Conservation (phyloP, 2,888 invertebrate species). For the Phengaris alcon region DNA sequence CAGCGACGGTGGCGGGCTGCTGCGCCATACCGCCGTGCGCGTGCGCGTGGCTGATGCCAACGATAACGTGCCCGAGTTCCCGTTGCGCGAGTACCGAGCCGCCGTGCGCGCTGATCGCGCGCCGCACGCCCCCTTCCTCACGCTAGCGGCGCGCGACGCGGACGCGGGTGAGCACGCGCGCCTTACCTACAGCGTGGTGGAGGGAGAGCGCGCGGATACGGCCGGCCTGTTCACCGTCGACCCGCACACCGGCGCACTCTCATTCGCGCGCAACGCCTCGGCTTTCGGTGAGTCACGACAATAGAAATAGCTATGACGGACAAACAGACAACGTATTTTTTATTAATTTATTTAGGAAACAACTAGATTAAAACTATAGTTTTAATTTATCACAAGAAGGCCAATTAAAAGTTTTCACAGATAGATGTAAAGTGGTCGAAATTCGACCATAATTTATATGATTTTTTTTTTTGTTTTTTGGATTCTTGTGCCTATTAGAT, state of each 20-base stretch:
- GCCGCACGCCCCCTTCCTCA: conserved; percentile 58
- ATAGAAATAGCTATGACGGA: not conserved
- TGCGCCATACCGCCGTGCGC: conserved; percentile 86
- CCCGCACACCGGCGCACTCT: conserved; percentile 85
- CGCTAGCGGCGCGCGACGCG: conserved; percentile 82
- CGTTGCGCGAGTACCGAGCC: conserved; percentile 87
- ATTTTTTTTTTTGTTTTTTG: too few species aligned
- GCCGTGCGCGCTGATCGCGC: conserved; percentile 79
- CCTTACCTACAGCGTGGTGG: conserved; percentile 88
- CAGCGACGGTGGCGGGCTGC: conserved; percentile 88
- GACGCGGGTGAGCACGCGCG: conserved; percentile 87
- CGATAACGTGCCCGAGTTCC: conserved; percentile 89
- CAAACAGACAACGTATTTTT: too few species aligned
- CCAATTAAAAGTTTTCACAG: too few species aligned
- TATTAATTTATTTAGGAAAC: too few species aligned
- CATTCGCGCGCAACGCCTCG: conserved; percentile 81
- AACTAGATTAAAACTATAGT: too few species aligned
- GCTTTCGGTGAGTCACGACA: conserved; percentile 58
- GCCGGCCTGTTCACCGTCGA: conserved; percentile 87
- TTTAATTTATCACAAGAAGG: too few species aligned
- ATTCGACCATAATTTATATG: too few species aligned
- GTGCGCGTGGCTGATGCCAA: conserved; percentile 91
- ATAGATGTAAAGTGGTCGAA: too few species aligned
- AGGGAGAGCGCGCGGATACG: conserved; percentile 76
- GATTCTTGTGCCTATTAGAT: too few species aligned